A percentile compares a stretch with the other conserved stretches of the same genome.
These are phyloP conservation scores for Crypturellus undulatus DNA, from an alignment of 2,113 vertebrate species.

Conservation along the genomic window DNA sequence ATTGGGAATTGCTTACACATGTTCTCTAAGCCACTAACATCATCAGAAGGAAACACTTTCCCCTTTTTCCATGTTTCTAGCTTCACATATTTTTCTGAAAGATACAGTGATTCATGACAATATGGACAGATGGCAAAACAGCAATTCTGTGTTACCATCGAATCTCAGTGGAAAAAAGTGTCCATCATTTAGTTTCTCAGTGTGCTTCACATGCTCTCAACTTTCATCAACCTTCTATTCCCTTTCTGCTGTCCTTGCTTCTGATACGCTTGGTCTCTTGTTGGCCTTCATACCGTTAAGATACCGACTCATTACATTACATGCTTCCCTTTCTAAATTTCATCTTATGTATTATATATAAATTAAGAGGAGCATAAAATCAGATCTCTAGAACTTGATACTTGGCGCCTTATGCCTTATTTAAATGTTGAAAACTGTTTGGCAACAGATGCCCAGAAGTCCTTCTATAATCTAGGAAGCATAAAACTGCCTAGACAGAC, in stretches of 20 bases:
- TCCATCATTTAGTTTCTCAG: background rate
- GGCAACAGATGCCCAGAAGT: background rate
- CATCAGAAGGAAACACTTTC: background rate
- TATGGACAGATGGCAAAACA: background rate
- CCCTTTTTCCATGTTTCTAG: background rate
- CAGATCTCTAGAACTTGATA: background rate
- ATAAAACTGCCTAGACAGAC: background rate
- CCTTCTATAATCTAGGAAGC: background rate
- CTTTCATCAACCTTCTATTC: constrained; percentile 34
- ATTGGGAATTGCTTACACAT: background rate
- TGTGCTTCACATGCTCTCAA: background rate
- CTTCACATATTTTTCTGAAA: constrained; percentile 13
- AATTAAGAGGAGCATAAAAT: background rate
- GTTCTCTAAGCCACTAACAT: background rate
- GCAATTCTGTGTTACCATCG: background rate
- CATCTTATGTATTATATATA: background rate
- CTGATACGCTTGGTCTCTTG: background rate
- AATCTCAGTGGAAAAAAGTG: constrained; percentile 26
- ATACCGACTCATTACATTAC: background rate
- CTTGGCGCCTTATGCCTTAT: fast-evolving
- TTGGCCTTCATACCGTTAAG: background rate
- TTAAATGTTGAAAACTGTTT: background rate
- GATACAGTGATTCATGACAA: background rate
- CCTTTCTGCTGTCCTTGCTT: background rate
- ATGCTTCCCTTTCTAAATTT: background rate